Evolutionary conservation across 2,797 vertebrate species (phyloP), one percentile per base, ranked within the genome.

Genomic region (Corythornis leucogaster): DNA sequence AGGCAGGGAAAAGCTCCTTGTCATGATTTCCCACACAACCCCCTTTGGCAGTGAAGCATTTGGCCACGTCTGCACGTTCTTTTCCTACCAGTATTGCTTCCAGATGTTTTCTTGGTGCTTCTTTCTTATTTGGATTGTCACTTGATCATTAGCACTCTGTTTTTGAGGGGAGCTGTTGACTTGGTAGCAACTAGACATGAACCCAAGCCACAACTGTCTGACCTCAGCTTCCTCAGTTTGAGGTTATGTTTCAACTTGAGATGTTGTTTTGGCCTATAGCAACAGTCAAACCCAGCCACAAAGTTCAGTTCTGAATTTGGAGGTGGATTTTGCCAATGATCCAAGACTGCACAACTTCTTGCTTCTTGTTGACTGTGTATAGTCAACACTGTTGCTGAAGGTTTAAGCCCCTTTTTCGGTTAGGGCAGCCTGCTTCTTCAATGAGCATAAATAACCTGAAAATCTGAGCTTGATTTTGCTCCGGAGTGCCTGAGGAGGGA

Each of bases 81-180:
- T 54, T 86, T 95, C 77, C 80, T 78, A 62, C 54, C 45, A 80
- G 7, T 70, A 95, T 93, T 93, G 81, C 59, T 97, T 96, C 96
- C 96, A 97, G 95, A 97, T 97, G 94, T 95, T 96, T 85, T 96
- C 26, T 57, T 54, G 73, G 69, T 91, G 33, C 50, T 50, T 79
- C 89, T 77, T 57, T 89, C 64, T 82, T 83, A 0, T 85, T 96
- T 93, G 91, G 82, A 79, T 90, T 84, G 80, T 83, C 2, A 0
- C 92, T 92, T 85, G 50, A 59, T 87, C 66, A 70, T 95, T 96
- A 95, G 66, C 86, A 71, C 66, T 91, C 64, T 80, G 62, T 78
- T 93, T 90, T 83, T 4, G 81, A 91, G 69, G 58, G 68, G 91
- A 93, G 59, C 53, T 59, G 92, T 93, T 95, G 78, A 87, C 78